These are phyloP conservation scores for Apamea monoglypha DNA, from an alignment of 2,888 invertebrate genomes.

Conservation along the genomic window DNA sequence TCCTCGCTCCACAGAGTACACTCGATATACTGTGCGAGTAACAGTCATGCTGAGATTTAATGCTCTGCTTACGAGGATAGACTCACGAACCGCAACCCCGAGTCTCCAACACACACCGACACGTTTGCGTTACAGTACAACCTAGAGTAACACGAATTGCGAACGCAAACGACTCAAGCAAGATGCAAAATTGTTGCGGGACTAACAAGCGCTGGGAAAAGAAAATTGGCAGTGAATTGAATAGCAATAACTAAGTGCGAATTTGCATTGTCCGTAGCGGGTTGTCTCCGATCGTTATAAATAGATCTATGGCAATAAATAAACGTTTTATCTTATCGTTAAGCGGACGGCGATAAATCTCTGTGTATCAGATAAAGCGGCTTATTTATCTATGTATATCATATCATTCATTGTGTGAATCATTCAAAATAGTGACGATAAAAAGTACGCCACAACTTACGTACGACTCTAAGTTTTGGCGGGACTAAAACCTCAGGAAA, in stretches of 20 bases:
- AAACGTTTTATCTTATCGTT: constrained; percentile 80
- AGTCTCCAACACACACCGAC: constrained; percentile 64
- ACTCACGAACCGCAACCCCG: constrained; percentile 74
- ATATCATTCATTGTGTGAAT: constrained; percentile 68
- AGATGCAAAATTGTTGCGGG: constrained; percentile 63
- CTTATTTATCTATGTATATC: constrained; percentile 72
- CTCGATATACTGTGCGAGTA: constrained; percentile 74
- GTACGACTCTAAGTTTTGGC: neutral
- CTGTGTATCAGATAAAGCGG: constrained; percentile 73
- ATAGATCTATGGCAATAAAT: constrained; percentile 81
- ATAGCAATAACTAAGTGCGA: constrained; percentile 78
- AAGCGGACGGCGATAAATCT: constrained; percentile 80
- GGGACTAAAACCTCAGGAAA: neutral
- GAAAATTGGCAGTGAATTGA: constrained; percentile 74
- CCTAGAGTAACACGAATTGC: constrained; percentile 47
- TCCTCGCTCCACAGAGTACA: constrained; percentile 71
- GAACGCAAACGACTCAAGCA: constrained; percentile 61
- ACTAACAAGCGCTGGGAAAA: constrained; percentile 75
- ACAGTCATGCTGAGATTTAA: constrained; percentile 84
- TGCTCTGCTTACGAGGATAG: constrained; percentile 74
- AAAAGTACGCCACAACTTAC: constrained; percentile 2
- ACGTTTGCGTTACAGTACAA: constrained; percentile 62
- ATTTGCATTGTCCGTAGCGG: constrained; percentile 81
- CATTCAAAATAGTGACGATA: constrained; percentile 58
- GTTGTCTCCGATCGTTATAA: constrained; percentile 79